phyloP scores from a whole-genome alignment of 2,797 vertebrate genomes.

The Mormyrus proboscirostris region DNA sequence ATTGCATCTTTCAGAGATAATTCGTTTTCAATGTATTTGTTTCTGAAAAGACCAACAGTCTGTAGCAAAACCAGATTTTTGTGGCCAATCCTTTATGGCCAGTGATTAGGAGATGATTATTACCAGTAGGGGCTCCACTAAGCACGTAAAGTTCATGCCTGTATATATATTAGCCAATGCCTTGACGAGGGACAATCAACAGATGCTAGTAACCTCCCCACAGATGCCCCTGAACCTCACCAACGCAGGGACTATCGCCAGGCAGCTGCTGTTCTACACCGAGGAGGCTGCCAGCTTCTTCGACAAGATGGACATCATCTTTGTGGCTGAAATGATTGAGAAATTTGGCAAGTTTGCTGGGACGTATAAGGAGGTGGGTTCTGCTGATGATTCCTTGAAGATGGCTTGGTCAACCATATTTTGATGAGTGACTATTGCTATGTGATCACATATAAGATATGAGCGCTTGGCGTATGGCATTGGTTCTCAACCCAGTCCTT shows the following conservation, averaged over 20 bases:
- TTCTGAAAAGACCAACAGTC: neutral
- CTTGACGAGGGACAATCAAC: neutral
- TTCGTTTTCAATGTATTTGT: neutral
- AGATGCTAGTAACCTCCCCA: neutral
- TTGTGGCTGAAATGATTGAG: slow-evolving; percentile 97
- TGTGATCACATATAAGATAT: neutral
- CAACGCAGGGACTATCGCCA: slow-evolving; percentile 80
- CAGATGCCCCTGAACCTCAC: slow-evolving; percentile 95
- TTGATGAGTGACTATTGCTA: neutral
- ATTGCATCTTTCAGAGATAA: neutral
- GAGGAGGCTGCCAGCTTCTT: slow-evolving; percentile 92
- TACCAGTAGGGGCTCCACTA: neutral
- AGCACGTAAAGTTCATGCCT: neutral
- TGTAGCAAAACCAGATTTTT: neutral
- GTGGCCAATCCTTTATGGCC: neutral
- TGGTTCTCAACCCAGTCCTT: neutral
- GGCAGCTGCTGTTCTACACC: slow-evolving; percentile 80
- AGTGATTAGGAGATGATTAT: neutral
- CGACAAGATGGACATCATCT: slow-evolving; percentile 97
- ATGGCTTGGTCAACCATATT: neutral
- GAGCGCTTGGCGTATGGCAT: neutral
- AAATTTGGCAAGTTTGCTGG: slow-evolving; percentile 92
- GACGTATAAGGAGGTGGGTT: slow-evolving; percentile 87
- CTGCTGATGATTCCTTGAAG: neutral
- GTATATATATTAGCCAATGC: neutral